These are phyloP conservation scores for Melanotaenia duboulayi DNA, from an alignment of 2,113 vertebrate genomes.

Conservation along the genomic window DNA sequence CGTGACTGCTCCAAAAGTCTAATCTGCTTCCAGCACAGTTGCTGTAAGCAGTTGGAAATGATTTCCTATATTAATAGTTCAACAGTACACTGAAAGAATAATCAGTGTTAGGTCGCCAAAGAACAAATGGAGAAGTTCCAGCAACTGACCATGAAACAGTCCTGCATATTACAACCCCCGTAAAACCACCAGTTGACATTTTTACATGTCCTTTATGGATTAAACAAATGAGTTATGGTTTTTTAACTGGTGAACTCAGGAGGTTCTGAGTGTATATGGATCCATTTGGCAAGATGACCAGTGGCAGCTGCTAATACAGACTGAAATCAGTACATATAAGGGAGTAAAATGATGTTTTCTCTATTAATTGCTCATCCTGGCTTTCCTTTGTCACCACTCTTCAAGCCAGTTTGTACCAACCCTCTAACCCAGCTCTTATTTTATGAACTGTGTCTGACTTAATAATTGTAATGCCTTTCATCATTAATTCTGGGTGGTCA, in stretches of 20 bases:
- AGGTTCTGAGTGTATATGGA: neutral
- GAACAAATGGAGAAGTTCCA: neutral
- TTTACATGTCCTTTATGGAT: constrained; percentile 9
- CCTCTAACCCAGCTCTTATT: neutral
- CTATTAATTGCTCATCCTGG: neutral
- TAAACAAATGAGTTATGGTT: neutral
- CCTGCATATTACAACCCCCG: neutral
- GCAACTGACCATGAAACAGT: neutral
- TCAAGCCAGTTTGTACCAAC: neutral
- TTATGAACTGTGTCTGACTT: neutral
- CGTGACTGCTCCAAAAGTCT: neutral
- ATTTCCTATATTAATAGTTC: neutral
- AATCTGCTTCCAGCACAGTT: neutral
- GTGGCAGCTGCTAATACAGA: neutral
- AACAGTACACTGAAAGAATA: neutral
- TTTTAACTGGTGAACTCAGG: neutral
- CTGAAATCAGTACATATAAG: too few species aligned
- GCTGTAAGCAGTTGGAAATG: neutral
- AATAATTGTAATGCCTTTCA: neutral
- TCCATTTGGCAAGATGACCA: neutral
- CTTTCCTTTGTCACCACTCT: neutral
- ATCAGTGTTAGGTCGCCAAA: neutral
- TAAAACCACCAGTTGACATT: constrained; percentile 7
- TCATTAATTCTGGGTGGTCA: neutral
- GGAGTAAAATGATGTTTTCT: neutral